These are phyloP conservation scores for Leguminivora glycinivorella DNA, from an alignment of 1,140 invertebrate genomes.

Conservation along the genomic window DNA sequence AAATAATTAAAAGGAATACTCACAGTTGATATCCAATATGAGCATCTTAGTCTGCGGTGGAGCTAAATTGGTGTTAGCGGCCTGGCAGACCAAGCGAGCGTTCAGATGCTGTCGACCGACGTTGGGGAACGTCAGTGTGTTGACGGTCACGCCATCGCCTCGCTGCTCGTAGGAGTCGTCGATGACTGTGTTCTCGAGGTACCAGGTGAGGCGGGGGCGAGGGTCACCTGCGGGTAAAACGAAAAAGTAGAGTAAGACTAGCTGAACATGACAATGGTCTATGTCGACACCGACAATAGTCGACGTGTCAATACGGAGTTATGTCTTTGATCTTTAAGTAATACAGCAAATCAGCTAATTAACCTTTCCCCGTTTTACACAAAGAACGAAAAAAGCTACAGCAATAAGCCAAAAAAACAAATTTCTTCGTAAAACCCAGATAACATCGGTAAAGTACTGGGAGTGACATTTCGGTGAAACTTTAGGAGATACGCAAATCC, in stretches of 20 bases:
- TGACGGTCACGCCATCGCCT: constrained; percentile 85
- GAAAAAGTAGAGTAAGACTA: neutral
- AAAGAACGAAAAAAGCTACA: no score
- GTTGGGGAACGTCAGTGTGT: constrained; percentile 87
- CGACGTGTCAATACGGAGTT: no score
- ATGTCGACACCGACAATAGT: no score
- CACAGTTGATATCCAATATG: constrained; percentile 91
- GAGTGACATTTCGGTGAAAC: no score
- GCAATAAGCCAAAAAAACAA: no score
- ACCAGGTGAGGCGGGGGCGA: constrained; percentile 89
- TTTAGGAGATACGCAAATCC: no score
- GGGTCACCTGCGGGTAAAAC: constrained; percentile 82
- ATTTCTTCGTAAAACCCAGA: no score
- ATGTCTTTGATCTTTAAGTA: no score
- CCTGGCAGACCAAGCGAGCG: constrained; percentile 88
- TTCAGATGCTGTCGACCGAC: constrained; percentile 89
- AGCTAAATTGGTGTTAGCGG: constrained; percentile 91
- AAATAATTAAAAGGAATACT: constrained; percentile 75
- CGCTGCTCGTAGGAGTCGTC: constrained; percentile 89
- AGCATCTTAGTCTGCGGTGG: constrained; percentile 86
- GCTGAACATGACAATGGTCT: no score
- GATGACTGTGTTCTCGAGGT: constrained; percentile 88
- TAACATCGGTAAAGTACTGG: no score
- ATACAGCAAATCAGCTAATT: no score
- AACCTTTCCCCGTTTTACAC: no score